phyloP scores from a whole-genome alignment of 2,113 vertebrate genomes.

The Nothoprocta pentlandii region DNA sequence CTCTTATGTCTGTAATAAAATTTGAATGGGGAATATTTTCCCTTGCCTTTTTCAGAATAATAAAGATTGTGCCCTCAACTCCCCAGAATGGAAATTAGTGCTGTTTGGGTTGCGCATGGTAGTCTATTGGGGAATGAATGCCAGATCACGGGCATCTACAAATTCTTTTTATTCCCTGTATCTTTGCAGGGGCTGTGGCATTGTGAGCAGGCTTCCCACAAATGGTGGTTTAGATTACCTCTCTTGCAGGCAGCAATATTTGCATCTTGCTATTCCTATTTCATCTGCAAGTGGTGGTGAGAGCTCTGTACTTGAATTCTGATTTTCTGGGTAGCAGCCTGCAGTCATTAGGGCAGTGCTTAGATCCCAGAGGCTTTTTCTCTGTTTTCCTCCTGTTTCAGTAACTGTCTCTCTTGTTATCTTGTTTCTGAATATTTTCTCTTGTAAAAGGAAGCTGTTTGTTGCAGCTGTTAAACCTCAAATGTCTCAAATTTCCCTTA shows the following conservation, averaged over 20 bases:
- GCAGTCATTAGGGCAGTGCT: conserved; percentile 42
- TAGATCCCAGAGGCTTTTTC: conserved; percentile 58
- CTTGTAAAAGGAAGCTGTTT: conserved; percentile 59
- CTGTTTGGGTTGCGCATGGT: conserved; percentile 20
- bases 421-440: conserved; percentile 64
- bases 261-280: conserved; percentile 48
- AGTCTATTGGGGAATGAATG: conserved; percentile 26
- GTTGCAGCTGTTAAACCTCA: conserved; percentile 67
- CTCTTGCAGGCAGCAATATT: conserved; percentile 30
- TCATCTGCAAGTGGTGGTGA: conserved; percentile 39
- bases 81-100: neutral
- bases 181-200: conserved; percentile 17
- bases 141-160: conserved; percentile 38
- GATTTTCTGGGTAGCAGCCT: conserved; percentile 47
- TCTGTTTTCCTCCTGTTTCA: conserved; percentile 54
- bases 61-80: conserved; percentile 3
- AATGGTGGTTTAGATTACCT: conserved; percentile 32
- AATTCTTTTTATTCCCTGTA: conserved; percentile 5
- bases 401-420: conserved; percentile 61
- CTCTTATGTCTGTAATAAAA: neutral
- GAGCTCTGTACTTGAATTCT: conserved; percentile 23
- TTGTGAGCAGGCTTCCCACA: conserved; percentile 23
- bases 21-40: conserved; percentile 14
- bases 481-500: conserved; percentile 53
- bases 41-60: neutral